A percentile compares a stretch with the other conserved stretches of the same genome.
Conservation (phyloP, 2,797 vertebrate genomes). For the Enteromius afrohamiltoni region DNA sequence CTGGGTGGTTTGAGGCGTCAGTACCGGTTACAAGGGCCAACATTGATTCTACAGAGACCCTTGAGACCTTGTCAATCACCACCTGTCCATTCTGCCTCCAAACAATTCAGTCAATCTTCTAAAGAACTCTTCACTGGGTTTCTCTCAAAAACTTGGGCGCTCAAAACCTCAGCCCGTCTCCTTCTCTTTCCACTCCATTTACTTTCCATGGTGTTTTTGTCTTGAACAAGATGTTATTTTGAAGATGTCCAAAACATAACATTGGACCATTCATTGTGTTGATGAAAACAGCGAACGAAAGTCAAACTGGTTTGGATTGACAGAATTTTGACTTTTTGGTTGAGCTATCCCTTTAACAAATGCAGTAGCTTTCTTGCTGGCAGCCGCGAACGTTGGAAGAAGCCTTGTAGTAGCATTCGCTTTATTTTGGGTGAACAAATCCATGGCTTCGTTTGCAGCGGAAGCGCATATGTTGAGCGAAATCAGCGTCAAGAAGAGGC, state of each 20-base stretch:
- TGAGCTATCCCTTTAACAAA: neutral
- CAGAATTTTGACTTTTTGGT: neutral
- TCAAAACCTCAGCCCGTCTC: slow-evolving; percentile 33
- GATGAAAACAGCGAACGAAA: neutral
- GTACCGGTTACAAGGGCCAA: slow-evolving; percentile 43
- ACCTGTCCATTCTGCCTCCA: slow-evolving; percentile 42
- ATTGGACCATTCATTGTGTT: neutral
- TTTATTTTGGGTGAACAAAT: slow-evolving; percentile 25
- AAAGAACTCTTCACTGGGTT: slow-evolving; percentile 28
- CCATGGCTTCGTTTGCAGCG: slow-evolving; percentile 7
- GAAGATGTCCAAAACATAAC: neutral
- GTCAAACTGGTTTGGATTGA: neutral
- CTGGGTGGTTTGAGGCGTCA: slow-evolving; percentile 21
- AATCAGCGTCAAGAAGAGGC: slow-evolving; percentile 12
- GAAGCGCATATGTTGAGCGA: slow-evolving; percentile 33
- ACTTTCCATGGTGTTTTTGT: slow-evolving; percentile 44
- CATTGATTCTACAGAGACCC: slow-evolving; percentile 53
- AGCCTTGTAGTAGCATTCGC: slow-evolving; percentile 12
- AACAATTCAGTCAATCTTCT: slow-evolving; percentile 43
- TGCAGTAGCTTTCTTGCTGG: neutral
- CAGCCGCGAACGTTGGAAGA: neutral
- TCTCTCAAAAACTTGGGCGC: slow-evolving; percentile 30
- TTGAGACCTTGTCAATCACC: slow-evolving; percentile 48
- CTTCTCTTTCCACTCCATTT: slow-evolving; percentile 46
- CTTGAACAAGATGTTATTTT: slow-evolving; percentile 8